Evolutionary conservation across 2,113 vertebrate genomes (phyloP), one percentile per base, ranked within the genome.

Genomic region (Zingel zingel): DNA sequence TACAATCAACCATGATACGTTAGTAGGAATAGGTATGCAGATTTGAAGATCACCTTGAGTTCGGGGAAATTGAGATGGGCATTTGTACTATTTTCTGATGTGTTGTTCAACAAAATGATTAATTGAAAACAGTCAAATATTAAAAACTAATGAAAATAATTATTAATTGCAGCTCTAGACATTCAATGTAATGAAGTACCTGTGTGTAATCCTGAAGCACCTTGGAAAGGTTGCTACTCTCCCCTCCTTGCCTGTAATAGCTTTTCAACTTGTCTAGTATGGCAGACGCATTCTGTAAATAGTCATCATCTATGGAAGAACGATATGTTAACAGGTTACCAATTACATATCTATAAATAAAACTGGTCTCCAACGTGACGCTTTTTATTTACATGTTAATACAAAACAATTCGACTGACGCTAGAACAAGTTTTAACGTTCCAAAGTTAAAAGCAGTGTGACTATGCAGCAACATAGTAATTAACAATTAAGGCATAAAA

Each of bases 191-290:
- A 70, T 64, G 15, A 47, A 61, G 68, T 97, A 99, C 98, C 97
- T 99, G 97, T 9, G 97, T 95, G 84, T 97, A 99, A 88, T 98
- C 97, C 91, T 97, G 97, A 67, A 98, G 92, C 86, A 97, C 94
- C 63, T 79, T 89, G 21, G 96, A 94, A 74, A 96, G 93, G 86
- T 92, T 96, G 90, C 89, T 91, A 89, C 94, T 95, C 83, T 96
- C 97, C 71, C 94, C 94, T 51, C 95, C 96, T 94, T 97, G 94
- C 39, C 94, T 94, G 94, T 95, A 97, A 45, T 95, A 94, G 62
- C 93, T 93, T 91, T 96, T 95, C 93, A 99, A 74, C 82, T 95
- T 97, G 74, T 97, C 96, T 93, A 99, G 89, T 86, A 96, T 93
- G 80, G 96, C 92, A 83, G 95, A 96, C 27, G 97, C 97, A 89